Base-by-base conservation (phyloP, 2,113 vertebrate species). In the Austrofundulus limnaeus region DNA sequence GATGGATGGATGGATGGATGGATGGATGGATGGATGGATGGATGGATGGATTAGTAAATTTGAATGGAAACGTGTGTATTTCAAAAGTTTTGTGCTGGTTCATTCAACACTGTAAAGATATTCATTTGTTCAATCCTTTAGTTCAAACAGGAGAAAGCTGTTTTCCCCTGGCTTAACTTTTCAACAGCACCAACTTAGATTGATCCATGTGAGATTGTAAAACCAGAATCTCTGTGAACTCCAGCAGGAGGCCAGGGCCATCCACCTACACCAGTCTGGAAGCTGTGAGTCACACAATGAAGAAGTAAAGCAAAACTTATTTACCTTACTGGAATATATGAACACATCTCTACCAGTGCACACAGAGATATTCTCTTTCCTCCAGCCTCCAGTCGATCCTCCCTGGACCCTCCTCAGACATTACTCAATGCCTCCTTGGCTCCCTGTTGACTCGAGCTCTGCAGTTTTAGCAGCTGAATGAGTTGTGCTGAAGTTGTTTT, bases 381-480 rank as follows among this genome's bases (percentile, higher is more conserved):
- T 17, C 58, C 48, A 62, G 66, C 64, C 59, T 70, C 61, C 38
- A 56, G 38, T 69, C 19, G 16, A 55, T 84, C 62, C 70, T 31
- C 80, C 24, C 46, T 11, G 72, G 64, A 86, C 71, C 41, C 52
- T 76, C 70, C 54, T 75, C 67, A 85, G 82, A 81, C 67, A 83
- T 87, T 79, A 72, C 66, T 84, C 81, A 85, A 34, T 82, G 82
- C 81, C 83, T 85, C 60, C 54, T 17, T 38, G 37, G 37, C 61
- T 81, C 55, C 55, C 70, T 53, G 70, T 56, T 61, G 66, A 69
- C 70, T 52, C 42, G 38, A 73, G 34, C 56, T 60, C 63, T 51
- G 43, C 49, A 67, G 77, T 80, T 60, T 77, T 54, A 83, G 64
- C 84, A 85, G 84, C 78, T 82, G 83, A 54, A 78, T 59, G 74